phyloP scores from a whole-genome alignment of 2,888 invertebrate genomes.

The Tanypteryx hageni region DNA sequence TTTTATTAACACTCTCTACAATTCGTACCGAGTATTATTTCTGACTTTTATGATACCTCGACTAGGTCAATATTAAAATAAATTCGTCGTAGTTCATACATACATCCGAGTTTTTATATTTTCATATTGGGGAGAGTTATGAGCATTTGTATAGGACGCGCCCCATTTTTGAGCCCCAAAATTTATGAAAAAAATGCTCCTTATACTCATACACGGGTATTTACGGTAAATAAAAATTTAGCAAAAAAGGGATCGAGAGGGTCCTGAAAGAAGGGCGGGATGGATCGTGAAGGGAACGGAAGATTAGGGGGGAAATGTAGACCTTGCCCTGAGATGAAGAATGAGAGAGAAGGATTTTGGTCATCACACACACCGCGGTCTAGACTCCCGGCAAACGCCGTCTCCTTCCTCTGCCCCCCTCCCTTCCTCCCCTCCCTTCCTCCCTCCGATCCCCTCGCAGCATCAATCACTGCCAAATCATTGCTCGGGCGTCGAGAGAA shows the following conservation, averaged over 20 bases:
- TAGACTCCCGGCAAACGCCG: background rate
- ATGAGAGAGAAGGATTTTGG: background rate
- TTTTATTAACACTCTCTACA: no score
- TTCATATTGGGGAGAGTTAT: no score
- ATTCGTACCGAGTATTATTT: no score
- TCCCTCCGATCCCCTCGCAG: background rate
- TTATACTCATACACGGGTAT: no score
- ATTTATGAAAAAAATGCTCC: no score
- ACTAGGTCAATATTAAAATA: no score
- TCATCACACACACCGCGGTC: background rate
- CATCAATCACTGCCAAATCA: constrained; percentile 35
- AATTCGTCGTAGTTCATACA: no score
- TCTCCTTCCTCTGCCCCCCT: background rate
- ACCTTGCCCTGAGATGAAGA: background rate
- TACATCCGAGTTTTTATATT: no score
- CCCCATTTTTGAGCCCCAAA: no score
- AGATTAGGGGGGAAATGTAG: background rate
- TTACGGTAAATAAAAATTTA: background rate
- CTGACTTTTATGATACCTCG: no score
- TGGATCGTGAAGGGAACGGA: background rate
- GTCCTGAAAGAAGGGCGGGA: background rate
- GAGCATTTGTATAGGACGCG: no score
- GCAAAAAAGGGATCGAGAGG: background rate
- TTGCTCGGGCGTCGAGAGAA: background rate
- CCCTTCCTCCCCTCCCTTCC: background rate